Conservation (phyloP, 2,888 invertebrate species). For the Crocallis elinguaria region DNA sequence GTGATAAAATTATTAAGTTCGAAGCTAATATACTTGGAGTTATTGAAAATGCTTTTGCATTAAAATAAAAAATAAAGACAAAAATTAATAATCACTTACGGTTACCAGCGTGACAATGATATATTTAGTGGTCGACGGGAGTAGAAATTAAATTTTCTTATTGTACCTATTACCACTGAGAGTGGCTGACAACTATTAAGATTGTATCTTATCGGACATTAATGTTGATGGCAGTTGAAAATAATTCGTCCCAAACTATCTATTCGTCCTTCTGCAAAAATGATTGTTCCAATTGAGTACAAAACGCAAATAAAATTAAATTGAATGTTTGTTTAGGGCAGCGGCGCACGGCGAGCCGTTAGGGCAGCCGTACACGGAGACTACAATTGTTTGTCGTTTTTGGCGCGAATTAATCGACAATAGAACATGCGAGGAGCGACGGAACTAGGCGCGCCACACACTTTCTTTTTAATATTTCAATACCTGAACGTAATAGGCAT, state of each 20-base stretch:
- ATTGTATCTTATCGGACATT: too few relatives aligned
- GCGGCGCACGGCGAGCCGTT: slow-evolving; percentile 43
- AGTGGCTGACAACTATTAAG: too few relatives aligned
- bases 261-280: background rate
- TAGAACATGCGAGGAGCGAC: slow-evolving; percentile 56
- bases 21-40: too few relatives aligned
- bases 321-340: slow-evolving; percentile 24
- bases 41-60: too few relatives aligned
- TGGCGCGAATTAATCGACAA: slow-evolving; percentile 67
- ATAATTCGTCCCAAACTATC: background rate
- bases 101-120: too few relatives aligned
- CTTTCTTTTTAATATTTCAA: slow-evolving; percentile 29
- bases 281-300: slow-evolving; percentile 2
- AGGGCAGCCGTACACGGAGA: slow-evolving; percentile 53
- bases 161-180: too few relatives aligned
- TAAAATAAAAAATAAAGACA: too few relatives aligned
- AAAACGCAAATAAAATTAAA: slow-evolving; percentile 25
- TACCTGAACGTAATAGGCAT: background rate
- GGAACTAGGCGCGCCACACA: slow-evolving; percentile 44
- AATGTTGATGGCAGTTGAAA: too few relatives aligned
- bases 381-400: slow-evolving; percentile 66
- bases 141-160: too few relatives aligned
- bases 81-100: too few relatives aligned
- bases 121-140: too few relatives aligned
- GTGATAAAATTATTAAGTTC: too few relatives aligned